Evolutionary conservation across 2,797 vertebrate species (phyloP).

Genomic region (Monodelphis domestica): DNA sequence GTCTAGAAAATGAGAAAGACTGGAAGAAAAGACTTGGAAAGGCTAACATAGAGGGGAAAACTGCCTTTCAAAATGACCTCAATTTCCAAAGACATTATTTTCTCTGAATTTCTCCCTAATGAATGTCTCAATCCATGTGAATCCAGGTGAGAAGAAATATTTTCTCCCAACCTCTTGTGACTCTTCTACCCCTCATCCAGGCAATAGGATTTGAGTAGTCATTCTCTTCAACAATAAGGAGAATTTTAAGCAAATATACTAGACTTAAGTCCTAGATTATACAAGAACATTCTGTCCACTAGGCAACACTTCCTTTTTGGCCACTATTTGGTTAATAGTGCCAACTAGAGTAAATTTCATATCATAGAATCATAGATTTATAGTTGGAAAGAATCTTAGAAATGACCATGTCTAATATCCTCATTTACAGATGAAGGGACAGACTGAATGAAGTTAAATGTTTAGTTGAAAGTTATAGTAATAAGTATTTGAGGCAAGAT

Average conservation of each 20-base stretch:
- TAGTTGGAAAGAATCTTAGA: background rate
- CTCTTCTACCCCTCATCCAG: background rate
- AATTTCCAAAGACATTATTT: background rate
- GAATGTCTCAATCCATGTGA: background rate
- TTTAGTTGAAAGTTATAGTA: background rate
- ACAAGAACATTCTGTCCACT: background rate
- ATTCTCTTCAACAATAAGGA: background rate
- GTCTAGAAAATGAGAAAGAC: background rate
- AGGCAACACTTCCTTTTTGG: background rate
- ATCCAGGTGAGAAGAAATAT: background rate
- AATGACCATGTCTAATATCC: background rate
- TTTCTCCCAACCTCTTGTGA: background rate
- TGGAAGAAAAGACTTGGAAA: background rate
- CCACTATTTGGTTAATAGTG: too few species aligned
- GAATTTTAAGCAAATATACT: background rate
- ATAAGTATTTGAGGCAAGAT: background rate
- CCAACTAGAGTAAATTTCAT: background rate
- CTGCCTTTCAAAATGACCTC: background rate
- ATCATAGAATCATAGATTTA: background rate
- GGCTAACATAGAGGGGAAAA: background rate
- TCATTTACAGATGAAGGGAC: background rate
- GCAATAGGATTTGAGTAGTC: background rate
- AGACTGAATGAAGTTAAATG: background rate
- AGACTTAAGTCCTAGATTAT: background rate
- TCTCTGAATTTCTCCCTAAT: background rate